Evolutionary conservation across 1,140 invertebrate genomes (phyloP), one percentile per base, ranked within the genome.

Genomic region (Ceratina japonica): DNA sequence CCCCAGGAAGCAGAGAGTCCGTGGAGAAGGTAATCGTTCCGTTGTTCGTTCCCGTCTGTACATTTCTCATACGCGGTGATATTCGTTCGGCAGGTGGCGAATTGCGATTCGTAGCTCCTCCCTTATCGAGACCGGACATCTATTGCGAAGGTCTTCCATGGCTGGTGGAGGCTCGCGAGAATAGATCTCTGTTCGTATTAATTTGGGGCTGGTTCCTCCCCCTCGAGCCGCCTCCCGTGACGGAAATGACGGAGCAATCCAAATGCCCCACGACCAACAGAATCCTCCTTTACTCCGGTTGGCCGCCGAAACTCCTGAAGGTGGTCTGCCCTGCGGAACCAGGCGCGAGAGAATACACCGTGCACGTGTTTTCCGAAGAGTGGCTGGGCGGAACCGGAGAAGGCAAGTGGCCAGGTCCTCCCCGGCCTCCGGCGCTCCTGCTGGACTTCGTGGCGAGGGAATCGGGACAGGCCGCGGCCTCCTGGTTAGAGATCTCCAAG

Each of bases 361-460:
- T 97, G 58, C 95, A 96, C 71, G 94, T 96, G 10, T 96, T 96
- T 89, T 95, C 95, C 2, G 95, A 96, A 86, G 95, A 96, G 84
- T 96, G 95, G 95, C 91, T 94, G 80, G 93, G 71, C 7, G 89
- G 90, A 78, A 82, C 89, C 76, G 61, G 83, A 2, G 82, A 89
- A 71, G 84, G 88, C 49, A 78, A 87, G 59, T 92, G 90, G 88
- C 89, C 91, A 4, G 87, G 90, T 4, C 91, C 93, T 5, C 88
- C 93, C 18, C 90, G 93, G 69, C 93, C 94, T 54, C 95, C 94
- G 0, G 94, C 94, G 24, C 93, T 96, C 66, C 89, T 96, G n/a
- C 87, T 96, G 13, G 95, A 96, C 81, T 96, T 96, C 82, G 94
- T 97, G 10, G 94, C 95, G 0, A 92, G 94, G 73, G 95, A 96